Conservation (phyloP, 2,113 vertebrate species). For the Phylloscopus trochilus region DNA sequence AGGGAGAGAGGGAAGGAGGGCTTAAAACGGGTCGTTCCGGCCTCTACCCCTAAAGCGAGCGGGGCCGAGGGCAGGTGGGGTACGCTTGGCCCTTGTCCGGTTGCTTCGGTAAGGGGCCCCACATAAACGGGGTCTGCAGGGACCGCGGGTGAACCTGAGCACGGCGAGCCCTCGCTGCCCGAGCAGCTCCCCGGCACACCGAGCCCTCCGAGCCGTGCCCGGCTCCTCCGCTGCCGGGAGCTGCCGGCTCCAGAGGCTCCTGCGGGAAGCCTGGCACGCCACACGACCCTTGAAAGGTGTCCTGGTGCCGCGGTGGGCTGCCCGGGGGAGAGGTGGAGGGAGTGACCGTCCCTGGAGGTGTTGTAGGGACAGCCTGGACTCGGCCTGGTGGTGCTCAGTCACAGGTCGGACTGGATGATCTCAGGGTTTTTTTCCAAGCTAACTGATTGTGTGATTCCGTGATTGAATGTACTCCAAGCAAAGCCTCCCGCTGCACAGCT, state of each 20-base stretch:
- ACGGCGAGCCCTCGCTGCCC: too few species aligned
- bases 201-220: neutral
- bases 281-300: accelerated
- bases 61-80: too few species aligned
- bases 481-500: accelerated
- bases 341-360: neutral
- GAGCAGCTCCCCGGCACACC: neutral
- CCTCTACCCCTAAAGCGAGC: neutral
- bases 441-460: neutral
- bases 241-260: too few species aligned
- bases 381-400: neutral
- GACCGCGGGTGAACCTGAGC: neutral
- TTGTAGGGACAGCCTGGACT: neutral
- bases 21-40: neutral
- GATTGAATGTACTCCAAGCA: neutral
- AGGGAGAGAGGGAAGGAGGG: too few species aligned
- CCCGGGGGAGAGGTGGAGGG: neutral
- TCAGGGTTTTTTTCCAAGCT: neutral
- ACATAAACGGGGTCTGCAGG: accelerated
- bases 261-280: accelerated
- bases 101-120: neutral
- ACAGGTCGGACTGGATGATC: too few species aligned
- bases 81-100: accelerated
- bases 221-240: too few species aligned
- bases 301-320: accelerated